Conservation (phyloP, 2,113 vertebrate species). For the Poeciliopsis occidentalis region DNA sequence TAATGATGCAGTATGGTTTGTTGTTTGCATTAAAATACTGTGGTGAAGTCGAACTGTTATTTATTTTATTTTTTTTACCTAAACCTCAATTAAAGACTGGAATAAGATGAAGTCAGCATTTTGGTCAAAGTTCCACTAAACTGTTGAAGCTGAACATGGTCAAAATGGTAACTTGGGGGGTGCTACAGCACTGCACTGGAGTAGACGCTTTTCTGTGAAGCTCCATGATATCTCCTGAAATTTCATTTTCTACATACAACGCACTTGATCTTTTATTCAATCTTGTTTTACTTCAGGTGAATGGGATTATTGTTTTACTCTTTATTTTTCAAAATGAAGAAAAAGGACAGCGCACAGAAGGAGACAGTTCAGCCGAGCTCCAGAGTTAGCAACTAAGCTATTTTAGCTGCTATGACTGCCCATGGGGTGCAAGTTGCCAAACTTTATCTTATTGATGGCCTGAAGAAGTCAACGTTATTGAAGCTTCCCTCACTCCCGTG, state of each 20-base stretch:
- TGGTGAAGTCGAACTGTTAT: conserved; percentile 2
- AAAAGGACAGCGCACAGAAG: neutral
- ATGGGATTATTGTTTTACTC: neutral
- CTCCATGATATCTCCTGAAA: neutral
- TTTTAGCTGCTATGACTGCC: neutral
- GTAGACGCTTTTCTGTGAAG: neutral
- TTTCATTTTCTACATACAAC: neutral
- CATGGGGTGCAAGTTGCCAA: neutral
- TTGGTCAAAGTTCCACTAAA: neutral
- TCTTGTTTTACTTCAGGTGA: neutral
- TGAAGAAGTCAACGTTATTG: neutral
- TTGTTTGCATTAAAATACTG: conserved; percentile 65
- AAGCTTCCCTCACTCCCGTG: neutral
- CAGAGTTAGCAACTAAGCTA: neutral
- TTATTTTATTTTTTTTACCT: neutral
- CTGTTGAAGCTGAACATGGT: neutral
- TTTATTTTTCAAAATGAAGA: neutral
- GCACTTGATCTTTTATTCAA: neutral
- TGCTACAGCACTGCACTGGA: neutral
- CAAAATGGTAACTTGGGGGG: neutral
- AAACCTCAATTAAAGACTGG: neutral
- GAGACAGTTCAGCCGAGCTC: neutral
- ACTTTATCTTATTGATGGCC: neutral
- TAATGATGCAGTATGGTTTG: conserved; percentile 65
- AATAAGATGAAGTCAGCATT: neutral